A percentile compares a stretch with the other conserved stretches of the same genome.
Evolutionary conservation across 2,797 vertebrate species (phyloP).

Genomic region (Acipenser transmontanus): DNA sequence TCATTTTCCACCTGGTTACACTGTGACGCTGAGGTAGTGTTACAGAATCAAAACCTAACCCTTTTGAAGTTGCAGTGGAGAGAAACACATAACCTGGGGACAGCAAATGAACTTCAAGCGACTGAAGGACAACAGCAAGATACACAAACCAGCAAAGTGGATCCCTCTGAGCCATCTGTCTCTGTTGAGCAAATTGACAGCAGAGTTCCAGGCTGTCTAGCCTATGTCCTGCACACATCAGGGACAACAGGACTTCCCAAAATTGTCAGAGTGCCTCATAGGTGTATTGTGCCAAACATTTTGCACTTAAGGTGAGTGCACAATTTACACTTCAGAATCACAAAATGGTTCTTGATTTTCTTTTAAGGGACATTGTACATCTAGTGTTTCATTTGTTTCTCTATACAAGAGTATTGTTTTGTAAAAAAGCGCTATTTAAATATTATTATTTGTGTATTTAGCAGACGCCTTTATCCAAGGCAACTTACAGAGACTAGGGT

Average conservation of each 20-base stretch:
- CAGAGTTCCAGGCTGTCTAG: constrained; percentile 47
- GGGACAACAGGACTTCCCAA: constrained; percentile 88
- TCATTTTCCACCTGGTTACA: constrained; percentile 40
- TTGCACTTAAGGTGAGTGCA: constrained; percentile 74
- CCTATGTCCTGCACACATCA: constrained; percentile 87
- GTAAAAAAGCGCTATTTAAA: too few species aligned
- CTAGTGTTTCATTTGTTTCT: too few species aligned
- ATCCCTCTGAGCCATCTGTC: constrained; percentile 1
- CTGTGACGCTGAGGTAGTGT: constrained; percentile 36
- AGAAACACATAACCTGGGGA: constrained; percentile 12
- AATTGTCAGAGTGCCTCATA: constrained; percentile 84
- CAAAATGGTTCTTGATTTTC: too few species aligned
- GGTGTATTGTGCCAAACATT: constrained; percentile 85
- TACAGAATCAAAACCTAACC: constrained; percentile 61
- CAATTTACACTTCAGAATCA: background rate
- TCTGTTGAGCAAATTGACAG: constrained; percentile 22
- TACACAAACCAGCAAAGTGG: background rate
- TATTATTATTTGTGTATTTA: too few species aligned
- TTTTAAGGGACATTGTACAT: too few species aligned
- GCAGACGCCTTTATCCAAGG: too few species aligned
- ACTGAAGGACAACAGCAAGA: background rate
- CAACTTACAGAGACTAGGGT: too few species aligned
- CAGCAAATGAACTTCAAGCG: constrained; percentile 10
- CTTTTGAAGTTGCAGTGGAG: constrained; percentile 49
- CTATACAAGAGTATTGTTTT: too few species aligned